Percentiles rank a stretch among this genome's conserved stretches.
Conservation (phyloP, 2,113 vertebrate genomes). For the Rattus norvegicus region GRCr8 NC_086028.1:61490501-61491000, state of each 20-base stretch:
- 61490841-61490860: constrained; percentile 13
- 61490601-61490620: constrained; percentile 80
- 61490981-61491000: background rate
- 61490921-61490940: background rate
- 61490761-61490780: constrained; percentile 21
- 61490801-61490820: background rate
- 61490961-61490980: background rate
- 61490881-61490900: background rate
- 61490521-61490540: constrained; percentile 60
- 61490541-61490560: constrained; percentile 50
- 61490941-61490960: background rate
- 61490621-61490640: constrained; percentile 87
- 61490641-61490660: constrained; percentile 84
- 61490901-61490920: background rate
- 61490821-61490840: background rate
- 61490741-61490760: constrained; percentile 36
- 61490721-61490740: constrained; percentile 74
- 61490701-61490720: constrained; percentile 79
- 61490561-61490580: constrained; percentile 71
- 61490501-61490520: constrained; percentile 15
- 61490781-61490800: constrained; percentile 49
- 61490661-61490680: constrained; percentile 83
- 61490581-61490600: constrained; percentile 23
- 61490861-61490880: background rate
- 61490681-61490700: constrained; percentile 86